Conservation (phyloP, 2,797 vertebrate species). For the Bryconaethiops microstoma region DNA sequence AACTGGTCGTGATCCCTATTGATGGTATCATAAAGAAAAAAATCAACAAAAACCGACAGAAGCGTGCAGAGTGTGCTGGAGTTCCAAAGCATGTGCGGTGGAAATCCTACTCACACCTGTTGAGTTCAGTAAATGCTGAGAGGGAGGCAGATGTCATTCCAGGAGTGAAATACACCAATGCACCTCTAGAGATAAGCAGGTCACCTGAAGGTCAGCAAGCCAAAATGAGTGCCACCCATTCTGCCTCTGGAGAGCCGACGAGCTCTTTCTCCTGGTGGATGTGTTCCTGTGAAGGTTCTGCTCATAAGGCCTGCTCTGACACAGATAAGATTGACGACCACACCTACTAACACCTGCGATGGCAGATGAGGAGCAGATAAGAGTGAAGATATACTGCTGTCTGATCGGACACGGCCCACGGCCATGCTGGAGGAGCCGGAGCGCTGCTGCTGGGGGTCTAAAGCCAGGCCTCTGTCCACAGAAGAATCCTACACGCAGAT, state of each 20-base stretch:
- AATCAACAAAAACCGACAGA: background rate
- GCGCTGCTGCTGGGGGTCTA: conserved; percentile 25
- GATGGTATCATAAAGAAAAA: background rate
- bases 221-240: conserved; percentile 31
- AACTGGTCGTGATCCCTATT: conserved; percentile 11
- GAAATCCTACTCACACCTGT: background rate
- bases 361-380: conserved; percentile 76
- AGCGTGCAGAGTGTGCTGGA: background rate
- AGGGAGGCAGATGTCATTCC: background rate
- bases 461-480: conserved; percentile 30
- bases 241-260: conserved; percentile 25
- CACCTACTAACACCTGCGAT: conserved; percentile 79
- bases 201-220: conserved; percentile 36
- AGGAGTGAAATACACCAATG: background rate
- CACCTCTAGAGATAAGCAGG: conserved; percentile 33
- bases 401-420: conserved; percentile 35
- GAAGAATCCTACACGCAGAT: conserved; percentile 40
- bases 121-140: background rate
- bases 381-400: conserved; percentile 55
- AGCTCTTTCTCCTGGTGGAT: conserved; percentile 18
- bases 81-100: background rate
- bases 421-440: conserved; percentile 4
- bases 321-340: conserved; percentile 66
- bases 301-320: conserved; percentile 62
- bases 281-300: conserved; percentile 41